These are phyloP conservation scores for Adoxophyes honmai DNA, from an alignment of 1,140 invertebrate species.

Conservation along the genomic window DNA sequence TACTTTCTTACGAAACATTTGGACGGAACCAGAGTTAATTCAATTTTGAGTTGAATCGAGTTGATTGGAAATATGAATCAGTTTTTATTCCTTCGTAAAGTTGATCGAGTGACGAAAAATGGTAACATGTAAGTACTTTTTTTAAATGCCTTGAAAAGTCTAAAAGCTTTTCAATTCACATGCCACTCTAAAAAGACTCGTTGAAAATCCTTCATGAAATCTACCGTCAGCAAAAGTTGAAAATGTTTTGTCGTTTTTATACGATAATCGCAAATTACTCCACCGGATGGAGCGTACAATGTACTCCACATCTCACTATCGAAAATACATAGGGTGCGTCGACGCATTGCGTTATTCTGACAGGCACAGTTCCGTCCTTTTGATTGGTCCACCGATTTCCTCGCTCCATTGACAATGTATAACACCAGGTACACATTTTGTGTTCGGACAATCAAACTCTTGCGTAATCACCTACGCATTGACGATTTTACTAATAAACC, in stretches of 20 bases:
- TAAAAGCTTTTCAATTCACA: too few relatives aligned
- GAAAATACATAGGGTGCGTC: constrained; percentile 40
- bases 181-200: too few relatives aligned
- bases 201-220: too few relatives aligned
- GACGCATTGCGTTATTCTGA: constrained; percentile 50
- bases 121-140: background rate
- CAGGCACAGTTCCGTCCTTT: constrained; percentile 60
- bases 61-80: background rate
- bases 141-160: background rate
- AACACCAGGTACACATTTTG: constrained; percentile 21
- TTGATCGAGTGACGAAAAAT: too few relatives aligned
- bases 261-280: constrained; percentile 13
- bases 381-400: constrained; percentile 38
- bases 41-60: too few relatives aligned
- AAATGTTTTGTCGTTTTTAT: too few relatives aligned
- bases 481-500: constrained; percentile 30
- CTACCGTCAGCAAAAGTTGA: too few relatives aligned
- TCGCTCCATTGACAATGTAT: constrained; percentile 49
- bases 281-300: constrained; percentile 36
- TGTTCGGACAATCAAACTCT: constrained; percentile 34
- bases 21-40: too few relatives aligned
- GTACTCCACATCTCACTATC: constrained; percentile 28
- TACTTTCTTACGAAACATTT: too few relatives aligned
- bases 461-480: constrained; percentile 41
- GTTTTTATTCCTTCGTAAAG: background rate